A percentile compares a stretch with the other conserved stretches of the same genome.
Conservation (phyloP, 2,797 vertebrate species). For the Chelon auratus region DNA sequence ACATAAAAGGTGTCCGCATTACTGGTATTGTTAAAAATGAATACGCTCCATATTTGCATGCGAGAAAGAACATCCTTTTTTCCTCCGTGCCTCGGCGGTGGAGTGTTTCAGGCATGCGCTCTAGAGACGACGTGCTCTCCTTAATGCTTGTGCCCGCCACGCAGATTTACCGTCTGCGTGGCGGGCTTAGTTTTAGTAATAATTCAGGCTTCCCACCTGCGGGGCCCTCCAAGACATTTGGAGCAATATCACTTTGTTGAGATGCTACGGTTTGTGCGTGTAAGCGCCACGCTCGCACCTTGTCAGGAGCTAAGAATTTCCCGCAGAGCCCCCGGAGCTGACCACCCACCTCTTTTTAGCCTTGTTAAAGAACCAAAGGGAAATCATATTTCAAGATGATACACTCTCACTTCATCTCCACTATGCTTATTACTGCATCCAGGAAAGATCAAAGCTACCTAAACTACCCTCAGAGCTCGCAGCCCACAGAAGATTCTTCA, state of each 20-base stretch:
- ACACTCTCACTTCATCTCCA: slow-evolving; percentile 72
- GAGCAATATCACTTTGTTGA: slow-evolving; percentile 55
- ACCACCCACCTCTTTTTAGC: slow-evolving; percentile 74
- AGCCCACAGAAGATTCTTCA: slow-evolving; percentile 74
- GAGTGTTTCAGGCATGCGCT: background rate
- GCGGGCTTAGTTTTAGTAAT: slow-evolving; percentile 33
- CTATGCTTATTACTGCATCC: slow-evolving; percentile 76
- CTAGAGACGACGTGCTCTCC: slow-evolving; percentile 6
- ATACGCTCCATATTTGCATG: slow-evolving; percentile 26
- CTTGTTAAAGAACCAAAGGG: slow-evolving; percentile 74
- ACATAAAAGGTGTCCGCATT: no score
- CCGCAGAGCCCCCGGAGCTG: slow-evolving; percentile 66
- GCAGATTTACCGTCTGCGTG: slow-evolving; percentile 28
- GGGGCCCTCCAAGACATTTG: slow-evolving; percentile 49
- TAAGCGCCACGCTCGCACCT: slow-evolving; percentile 40
- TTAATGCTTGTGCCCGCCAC: slow-evolving; percentile 26
- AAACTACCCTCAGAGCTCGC: slow-evolving; percentile 74
- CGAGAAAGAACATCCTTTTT: slow-evolving; percentile 15
- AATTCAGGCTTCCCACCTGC: slow-evolving; percentile 42
- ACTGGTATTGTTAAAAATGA: slow-evolving; percentile 5
- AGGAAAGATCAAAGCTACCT: slow-evolving; percentile 83
- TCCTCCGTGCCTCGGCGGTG: background rate
- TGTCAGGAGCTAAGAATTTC: slow-evolving; percentile 56
- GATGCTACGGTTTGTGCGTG: slow-evolving; percentile 26
- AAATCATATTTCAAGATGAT: slow-evolving; percentile 76